These are phyloP conservation scores for Mercenaria mercenaria DNA, from an alignment of 1,140 invertebrate species.

Conservation along the genomic window DNA sequence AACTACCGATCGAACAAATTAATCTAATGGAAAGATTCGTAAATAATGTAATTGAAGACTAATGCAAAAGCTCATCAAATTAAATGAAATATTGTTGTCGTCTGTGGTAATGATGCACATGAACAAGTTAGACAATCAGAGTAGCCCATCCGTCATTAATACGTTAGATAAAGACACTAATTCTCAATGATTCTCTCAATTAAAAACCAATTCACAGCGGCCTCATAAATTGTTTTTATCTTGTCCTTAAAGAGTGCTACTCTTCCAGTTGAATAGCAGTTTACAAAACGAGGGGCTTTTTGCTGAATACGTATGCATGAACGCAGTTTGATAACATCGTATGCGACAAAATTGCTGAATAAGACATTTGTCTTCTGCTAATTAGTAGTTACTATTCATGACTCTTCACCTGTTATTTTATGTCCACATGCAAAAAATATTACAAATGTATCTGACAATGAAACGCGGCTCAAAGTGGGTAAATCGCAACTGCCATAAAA, in stretches of 20 bases:
- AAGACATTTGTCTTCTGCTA: conserved; percentile 30
- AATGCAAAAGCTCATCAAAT: conserved; percentile 26
- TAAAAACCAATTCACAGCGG: conserved; percentile 21
- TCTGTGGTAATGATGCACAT: conserved; percentile 11
- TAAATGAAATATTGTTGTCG: conserved; percentile 34
- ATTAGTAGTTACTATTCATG: conserved; percentile 4
- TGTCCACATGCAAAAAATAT: too few species aligned
- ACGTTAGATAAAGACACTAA: background rate
- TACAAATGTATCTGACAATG: too few species aligned
- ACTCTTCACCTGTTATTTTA: background rate
- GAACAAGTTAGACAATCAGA: background rate
- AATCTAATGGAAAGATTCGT: background rate
- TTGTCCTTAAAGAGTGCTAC: background rate
- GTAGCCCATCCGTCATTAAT: background rate
- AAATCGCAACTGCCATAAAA: too few species aligned
- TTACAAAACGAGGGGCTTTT: background rate
- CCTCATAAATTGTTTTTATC: conserved; percentile 16
- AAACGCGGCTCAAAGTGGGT: too few species aligned
- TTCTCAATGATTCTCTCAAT: conserved; percentile 17
- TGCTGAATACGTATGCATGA: background rate
- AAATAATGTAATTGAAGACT: background rate
- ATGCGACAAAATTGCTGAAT: conserved; percentile 18
- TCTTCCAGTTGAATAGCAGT: background rate
- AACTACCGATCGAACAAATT: background rate
- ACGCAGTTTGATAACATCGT: background rate